A percentile compares a stretch with the other conserved stretches of the same genome.
phyloP scores from a whole-genome alignment of 2,797 vertebrate genomes.

The Philypnodon macrostomus region DNA sequence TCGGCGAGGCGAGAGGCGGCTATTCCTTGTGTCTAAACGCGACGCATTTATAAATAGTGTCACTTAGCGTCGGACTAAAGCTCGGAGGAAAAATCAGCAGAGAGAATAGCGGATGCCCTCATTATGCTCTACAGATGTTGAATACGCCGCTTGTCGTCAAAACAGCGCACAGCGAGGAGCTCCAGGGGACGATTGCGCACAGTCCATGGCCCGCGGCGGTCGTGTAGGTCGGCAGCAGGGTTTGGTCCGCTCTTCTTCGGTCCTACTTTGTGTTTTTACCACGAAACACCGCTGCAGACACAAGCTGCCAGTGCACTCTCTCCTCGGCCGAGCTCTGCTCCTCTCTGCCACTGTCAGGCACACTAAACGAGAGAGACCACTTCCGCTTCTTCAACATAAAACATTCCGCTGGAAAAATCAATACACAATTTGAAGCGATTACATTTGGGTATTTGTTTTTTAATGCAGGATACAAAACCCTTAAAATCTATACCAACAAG shows the following conservation, averaged over 20 bases:
- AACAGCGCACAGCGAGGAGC: constrained; percentile 44
- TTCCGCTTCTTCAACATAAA: constrained; percentile 58
- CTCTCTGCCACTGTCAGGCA: constrained; percentile 18
- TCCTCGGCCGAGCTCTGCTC: constrained; percentile 56
- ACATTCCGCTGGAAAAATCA: too few relatives aligned
- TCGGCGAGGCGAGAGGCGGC: constrained; percentile 29
- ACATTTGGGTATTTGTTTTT: neutral
- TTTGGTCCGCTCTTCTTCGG: constrained; percentile 36
- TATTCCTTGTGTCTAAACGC: constrained; percentile 48
- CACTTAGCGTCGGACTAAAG: constrained; percentile 58
- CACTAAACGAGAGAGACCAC: accelerated
- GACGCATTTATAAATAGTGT: constrained; percentile 60
- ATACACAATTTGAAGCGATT: neutral
- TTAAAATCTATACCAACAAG: too few relatives aligned
- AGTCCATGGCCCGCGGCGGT: constrained; percentile 51
- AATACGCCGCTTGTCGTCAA: constrained; percentile 55
- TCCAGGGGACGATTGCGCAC: constrained; percentile 33
- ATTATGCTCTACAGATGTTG: constrained; percentile 76
- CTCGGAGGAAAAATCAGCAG: constrained; percentile 53
- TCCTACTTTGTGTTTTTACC: constrained; percentile 49
- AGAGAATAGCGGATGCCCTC: constrained; percentile 74
- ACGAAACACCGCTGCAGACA: constrained; percentile 68
- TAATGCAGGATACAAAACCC: too few relatives aligned
- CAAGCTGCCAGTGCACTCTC: constrained; percentile 53
- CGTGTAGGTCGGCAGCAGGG: constrained; percentile 36